These are phyloP conservation scores for Acheta domesticus DNA, from an alignment of 2,888 invertebrate species.

Conservation along the genomic window DNA sequence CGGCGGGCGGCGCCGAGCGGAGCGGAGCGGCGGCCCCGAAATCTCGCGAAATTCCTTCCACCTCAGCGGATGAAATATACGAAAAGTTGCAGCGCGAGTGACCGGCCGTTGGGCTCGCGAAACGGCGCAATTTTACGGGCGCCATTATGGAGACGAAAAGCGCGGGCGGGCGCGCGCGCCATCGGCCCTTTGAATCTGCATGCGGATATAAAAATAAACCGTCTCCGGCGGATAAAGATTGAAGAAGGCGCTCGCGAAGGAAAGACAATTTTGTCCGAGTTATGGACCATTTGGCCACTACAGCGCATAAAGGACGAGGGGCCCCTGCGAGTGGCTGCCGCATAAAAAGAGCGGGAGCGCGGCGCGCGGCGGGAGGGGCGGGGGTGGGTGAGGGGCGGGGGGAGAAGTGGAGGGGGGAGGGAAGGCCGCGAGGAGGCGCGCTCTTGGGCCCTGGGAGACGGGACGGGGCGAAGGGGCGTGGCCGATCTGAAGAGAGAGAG, in stretches of 20 bases:
- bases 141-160: not conserved
- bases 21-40: not conserved
- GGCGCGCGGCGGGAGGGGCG: not conserved
- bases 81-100: not conserved
- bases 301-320: not conserved
- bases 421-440: not conserved
- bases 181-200: no score
- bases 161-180: no score
- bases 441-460: not conserved
- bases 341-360: not conserved
- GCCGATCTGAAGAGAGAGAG: not conserved
- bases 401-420: not conserved
- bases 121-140: not conserved
- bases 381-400: not conserved
- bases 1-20: no score
- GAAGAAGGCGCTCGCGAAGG: not conserved
- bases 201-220: not conserved
- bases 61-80: not conserved
- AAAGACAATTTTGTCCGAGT: slow-evolving; percentile 6
- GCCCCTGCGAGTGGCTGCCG: not conserved
- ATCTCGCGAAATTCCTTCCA: not conserved
- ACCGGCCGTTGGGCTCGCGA: slow-evolving; percentile 18
- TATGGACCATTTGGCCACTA: slow-evolving; percentile 18
- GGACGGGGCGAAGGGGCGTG: not conserved
- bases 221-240: not conserved